phyloP scores from a whole-genome alignment of 2,888 invertebrate genomes.

The Leptinotarsa juncta region DNA sequence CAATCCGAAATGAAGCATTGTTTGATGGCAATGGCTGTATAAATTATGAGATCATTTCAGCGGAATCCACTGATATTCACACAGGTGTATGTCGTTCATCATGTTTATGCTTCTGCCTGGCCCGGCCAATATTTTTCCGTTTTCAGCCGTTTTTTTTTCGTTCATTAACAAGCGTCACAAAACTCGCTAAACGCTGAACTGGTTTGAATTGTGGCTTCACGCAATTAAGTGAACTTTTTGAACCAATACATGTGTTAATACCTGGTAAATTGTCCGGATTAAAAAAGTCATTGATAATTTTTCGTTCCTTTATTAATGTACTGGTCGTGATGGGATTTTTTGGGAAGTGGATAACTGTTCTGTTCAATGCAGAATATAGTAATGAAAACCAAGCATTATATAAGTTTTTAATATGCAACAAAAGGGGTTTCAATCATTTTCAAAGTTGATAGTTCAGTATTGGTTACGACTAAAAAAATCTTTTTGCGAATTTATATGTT shows the following conservation, averaged over 20 bases:
- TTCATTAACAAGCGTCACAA: constrained; percentile 37
- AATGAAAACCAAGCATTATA: too few species aligned
- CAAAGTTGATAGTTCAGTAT: too few species aligned
- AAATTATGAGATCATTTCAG: constrained; percentile 61
- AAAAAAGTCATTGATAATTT: constrained; percentile 9
- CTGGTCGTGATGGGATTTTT: too few species aligned
- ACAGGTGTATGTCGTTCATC: constrained; percentile 60
- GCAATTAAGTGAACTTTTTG: constrained; percentile 10
- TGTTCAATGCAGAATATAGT: too few species aligned
- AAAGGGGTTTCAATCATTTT: too few species aligned
- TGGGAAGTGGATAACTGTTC: too few species aligned
- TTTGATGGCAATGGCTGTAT: constrained; percentile 60
- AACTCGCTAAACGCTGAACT: constrained; percentile 31
- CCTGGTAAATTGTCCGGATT: constrained; percentile 1
- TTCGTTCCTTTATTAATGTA: background rate
- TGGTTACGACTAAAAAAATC: too few species aligned
- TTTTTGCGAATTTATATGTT: too few species aligned
- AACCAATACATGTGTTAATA: constrained; percentile 16
- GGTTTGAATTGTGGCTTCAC: constrained; percentile 29
- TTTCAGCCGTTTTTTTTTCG: constrained; percentile 29
- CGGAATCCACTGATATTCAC: constrained; percentile 60
- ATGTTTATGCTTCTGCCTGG: constrained; percentile 45
- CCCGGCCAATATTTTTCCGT: constrained; percentile 37
- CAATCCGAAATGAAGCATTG: constrained; percentile 62
- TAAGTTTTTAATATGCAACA: too few species aligned